phyloP scores from a whole-genome alignment of 2,888 invertebrate species.

The Uropetala carovei region DNA sequence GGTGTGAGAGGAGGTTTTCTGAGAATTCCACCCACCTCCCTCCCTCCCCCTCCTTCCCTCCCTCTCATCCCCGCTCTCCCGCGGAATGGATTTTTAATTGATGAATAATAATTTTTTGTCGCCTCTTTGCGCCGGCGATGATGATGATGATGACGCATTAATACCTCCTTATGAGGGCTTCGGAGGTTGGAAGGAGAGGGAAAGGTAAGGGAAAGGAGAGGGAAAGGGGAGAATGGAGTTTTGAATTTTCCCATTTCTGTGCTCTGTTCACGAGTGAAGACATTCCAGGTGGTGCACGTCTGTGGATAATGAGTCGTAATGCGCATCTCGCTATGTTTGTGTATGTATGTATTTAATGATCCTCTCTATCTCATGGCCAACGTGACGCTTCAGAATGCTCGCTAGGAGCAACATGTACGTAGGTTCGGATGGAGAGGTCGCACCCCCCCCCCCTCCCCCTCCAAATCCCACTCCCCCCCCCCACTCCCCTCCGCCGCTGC shows the following conservation, averaged over 20 bases:
- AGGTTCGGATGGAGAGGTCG: too few species aligned
- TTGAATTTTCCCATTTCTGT: not conserved
- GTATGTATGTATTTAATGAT: slow-evolving; percentile 46
- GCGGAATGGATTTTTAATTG: slow-evolving; percentile 61
- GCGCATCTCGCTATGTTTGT: slow-evolving; percentile 41
- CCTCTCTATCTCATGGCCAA: not conserved
- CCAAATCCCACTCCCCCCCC: too few species aligned
- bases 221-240: too few species aligned
- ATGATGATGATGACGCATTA: slow-evolving; percentile 53
- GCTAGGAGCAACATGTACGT: too few species aligned
- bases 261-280: not conserved
- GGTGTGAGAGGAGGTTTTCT: not conserved
- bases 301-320: not conserved
- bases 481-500: too few species aligned
- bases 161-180: not conserved
- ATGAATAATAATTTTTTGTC: slow-evolving; percentile 62
- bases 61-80: not conserved
- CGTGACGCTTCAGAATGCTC: not conserved
- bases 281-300: not conserved
- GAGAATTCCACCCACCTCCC: not conserved
- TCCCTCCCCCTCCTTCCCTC: not conserved
- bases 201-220: too few species aligned
- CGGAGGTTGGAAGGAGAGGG: not conserved
- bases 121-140: slow-evolving; percentile 26
- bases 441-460: too few species aligned